A percentile compares a stretch with the other conserved stretches of the same genome.
phyloP scores from a whole-genome alignment of 1,140 invertebrate genomes.

The Trachelipus rathkii region DNA sequence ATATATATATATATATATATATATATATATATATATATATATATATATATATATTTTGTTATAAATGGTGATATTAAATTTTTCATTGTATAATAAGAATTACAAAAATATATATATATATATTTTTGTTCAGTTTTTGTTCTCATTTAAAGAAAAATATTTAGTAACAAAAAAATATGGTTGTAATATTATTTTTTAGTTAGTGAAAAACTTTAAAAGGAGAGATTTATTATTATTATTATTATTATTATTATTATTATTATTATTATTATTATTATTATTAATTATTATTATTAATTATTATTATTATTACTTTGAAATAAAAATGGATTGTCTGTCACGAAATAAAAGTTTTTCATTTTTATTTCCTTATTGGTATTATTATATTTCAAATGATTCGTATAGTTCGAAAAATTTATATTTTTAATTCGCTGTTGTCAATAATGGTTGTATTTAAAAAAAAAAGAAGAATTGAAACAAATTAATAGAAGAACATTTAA shows the following conservation, averaged over 20 bases:
- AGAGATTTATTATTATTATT: no score
- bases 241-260: no score
- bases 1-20: background rate
- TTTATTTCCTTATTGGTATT: no score
- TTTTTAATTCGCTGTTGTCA: no score
- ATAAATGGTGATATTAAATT: slow-evolving; percentile 5
- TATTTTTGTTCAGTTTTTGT: background rate
- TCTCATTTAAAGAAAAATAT: background rate
- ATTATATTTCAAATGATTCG: no score
- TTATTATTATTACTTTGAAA: background rate
- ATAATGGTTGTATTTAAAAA: no score
- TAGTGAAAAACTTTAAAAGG: background rate
- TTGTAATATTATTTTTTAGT: background rate
- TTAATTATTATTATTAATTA: no score
- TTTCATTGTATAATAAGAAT: background rate
- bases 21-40: background rate
- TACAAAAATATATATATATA: background rate
- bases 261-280: background rate
- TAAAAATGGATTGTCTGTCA: slow-evolving; percentile 7
- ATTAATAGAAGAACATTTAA: no score
- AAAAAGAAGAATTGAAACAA: no score
- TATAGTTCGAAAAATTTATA: no score
- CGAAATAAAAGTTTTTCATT: background rate
- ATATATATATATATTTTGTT: background rate
- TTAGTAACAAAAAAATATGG: no score